A percentile compares a stretch with the other conserved stretches of the same genome.
phyloP scores from a whole-genome alignment of 2,113 vertebrate genomes.

The Garra rufa region DNA sequence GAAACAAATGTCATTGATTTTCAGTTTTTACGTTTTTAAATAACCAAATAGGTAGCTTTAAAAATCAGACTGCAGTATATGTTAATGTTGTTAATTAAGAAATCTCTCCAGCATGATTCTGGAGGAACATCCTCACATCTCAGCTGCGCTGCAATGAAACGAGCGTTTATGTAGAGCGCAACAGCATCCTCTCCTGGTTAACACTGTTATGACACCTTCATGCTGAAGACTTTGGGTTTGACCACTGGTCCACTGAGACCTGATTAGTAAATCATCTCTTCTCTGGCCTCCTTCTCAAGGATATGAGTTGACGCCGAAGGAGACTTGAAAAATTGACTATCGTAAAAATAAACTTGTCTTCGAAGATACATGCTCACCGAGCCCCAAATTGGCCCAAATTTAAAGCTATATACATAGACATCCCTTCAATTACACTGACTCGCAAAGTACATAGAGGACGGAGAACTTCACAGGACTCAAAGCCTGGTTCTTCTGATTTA shows the following conservation, averaged over 20 bases:
- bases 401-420: constrained; percentile 79
- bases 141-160: not conserved
- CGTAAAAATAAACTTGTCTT: constrained; percentile 85
- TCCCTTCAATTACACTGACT: constrained; percentile 80
- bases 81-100: not conserved
- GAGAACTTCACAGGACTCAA: constrained; percentile 37
- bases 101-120: not conserved
- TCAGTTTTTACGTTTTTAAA: not conserved
- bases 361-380: constrained; percentile 79
- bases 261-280: constrained; percentile 70
- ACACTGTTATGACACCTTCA: constrained; percentile 55
- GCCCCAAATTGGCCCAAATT: constrained; percentile 80
- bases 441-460: constrained; percentile 72
- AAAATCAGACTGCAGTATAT: not conserved
- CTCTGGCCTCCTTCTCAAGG: constrained; percentile 81
- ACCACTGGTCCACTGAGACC: constrained; percentile 47
- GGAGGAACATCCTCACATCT: not conserved
- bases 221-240: not conserved
- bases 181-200: constrained; percentile 39
- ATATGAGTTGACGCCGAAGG: constrained; percentile 76
- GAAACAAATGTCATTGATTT: not conserved
- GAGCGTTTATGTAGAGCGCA: not conserved
- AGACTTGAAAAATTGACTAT: constrained; percentile 82
- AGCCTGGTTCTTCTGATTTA: constrained; percentile 40
- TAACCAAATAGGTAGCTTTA: not conserved